These are phyloP conservation scores for Scortum barcoo DNA, from an alignment of 2,113 vertebrate genomes.

Conservation along the genomic window DNA sequence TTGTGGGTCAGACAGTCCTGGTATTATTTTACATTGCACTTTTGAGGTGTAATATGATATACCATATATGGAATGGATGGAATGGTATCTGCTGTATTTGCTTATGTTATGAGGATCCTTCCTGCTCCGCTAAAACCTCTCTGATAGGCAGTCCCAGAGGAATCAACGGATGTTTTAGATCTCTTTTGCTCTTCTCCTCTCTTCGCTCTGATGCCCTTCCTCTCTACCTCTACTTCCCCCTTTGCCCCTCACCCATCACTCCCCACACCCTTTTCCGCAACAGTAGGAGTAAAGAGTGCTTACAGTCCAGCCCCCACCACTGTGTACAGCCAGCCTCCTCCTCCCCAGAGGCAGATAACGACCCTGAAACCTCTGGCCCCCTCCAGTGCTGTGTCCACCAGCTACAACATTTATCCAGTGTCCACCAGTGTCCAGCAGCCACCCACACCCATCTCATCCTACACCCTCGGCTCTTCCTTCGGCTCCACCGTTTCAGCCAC, in stretches of 20 bases:
- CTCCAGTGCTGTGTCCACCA: constrained; percentile 75
- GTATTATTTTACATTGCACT: constrained; percentile 7
- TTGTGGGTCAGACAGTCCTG: neutral
- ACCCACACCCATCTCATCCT: constrained; percentile 77
- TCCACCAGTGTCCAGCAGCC: constrained; percentile 80
- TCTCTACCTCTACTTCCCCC: neutral
- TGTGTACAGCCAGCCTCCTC: constrained; percentile 79
- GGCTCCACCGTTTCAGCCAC: constrained; percentile 73
- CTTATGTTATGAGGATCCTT: constrained; percentile 24
- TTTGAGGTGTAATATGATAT: constrained; percentile 4
- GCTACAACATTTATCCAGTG: constrained; percentile 81
- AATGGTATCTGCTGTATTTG: constrained; percentile 20
- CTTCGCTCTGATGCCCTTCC: constrained; percentile 4
- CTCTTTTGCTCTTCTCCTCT: neutral
- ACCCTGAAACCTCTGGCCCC: constrained; percentile 76
- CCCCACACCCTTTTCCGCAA: neutral
- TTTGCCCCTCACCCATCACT: neutral
- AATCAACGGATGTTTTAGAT: neutral
- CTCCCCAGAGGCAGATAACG: constrained; percentile 80
- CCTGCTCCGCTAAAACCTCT: constrained; percentile 15
- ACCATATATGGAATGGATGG: neutral
- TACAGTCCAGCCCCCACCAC: constrained; percentile 75
- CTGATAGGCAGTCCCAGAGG: constrained; percentile 10
- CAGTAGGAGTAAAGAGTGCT: constrained; percentile 79
- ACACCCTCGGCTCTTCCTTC: constrained; percentile 81